Evolutionary conservation across 2,888 invertebrate species (phyloP), one percentile per base, ranked within the genome.

Genomic region (Mythimna albipuncta): DNA sequence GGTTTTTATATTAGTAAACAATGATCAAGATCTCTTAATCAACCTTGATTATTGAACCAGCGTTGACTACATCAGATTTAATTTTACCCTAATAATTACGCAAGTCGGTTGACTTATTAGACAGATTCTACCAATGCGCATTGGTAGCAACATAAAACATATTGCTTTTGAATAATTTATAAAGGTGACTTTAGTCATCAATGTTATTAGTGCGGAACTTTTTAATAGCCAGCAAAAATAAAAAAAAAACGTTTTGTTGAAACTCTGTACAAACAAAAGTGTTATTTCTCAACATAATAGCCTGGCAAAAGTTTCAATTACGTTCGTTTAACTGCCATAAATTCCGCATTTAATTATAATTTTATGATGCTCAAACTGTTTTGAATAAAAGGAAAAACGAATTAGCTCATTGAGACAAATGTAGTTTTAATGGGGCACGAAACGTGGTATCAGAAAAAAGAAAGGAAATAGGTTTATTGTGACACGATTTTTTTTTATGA

Each of bases 271-370:
- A 71, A 79, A 84, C 64, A 69, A 69, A 73, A 75, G 66, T 75
- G 72, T 69, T 73, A 63, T 70, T 79, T 69, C 69, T 63, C 21
- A 69, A 62, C 63, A 54, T 67, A 73, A 83, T 78, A 78, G 79
- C 69, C 64, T 71, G 13, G 66, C 2, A 72, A 69, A 82, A 81
- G 52, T 75, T 79, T 77, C 66, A 77, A 74, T 77, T 77, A 76
- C 41, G 54, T 26, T 68, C 69, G 64, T 68, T 75, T 72, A 66
- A 65, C 55, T 61, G 55, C 63, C 54, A 77, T 84, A 55, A 75
- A 83, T 84, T 69, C 32, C 21, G 32, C 35, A 55, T 74, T 81
- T 69, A 74, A 73, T 68, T 66, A 74, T 67, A 32, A 41, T 64
- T 61, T 72, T 72, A 68, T n/a, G 64, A 64, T 50, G 38, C 52